phyloP scores from a whole-genome alignment of 2,797 vertebrate species.

The Brotula barbata region DNA sequence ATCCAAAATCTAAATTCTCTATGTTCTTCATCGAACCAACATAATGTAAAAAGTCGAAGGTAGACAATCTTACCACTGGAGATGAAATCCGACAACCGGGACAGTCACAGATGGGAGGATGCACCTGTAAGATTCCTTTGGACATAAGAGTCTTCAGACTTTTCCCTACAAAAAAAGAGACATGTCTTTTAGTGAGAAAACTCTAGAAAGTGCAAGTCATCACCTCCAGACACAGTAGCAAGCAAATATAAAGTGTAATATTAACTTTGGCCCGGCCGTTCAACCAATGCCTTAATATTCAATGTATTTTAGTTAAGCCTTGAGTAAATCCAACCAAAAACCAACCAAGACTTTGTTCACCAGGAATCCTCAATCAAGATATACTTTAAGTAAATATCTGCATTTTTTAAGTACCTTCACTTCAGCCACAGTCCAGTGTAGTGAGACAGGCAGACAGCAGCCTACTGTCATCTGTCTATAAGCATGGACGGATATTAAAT shows the following conservation, averaged over 20 bases:
- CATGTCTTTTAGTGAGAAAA: too few species aligned
- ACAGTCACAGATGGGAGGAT: slow-evolving; percentile 99
- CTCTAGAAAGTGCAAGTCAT: not conserved
- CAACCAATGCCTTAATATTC: too few species aligned
- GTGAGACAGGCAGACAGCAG: slow-evolving; percentile 45
- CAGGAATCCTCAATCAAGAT: too few species aligned
- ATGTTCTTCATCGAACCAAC: not conserved
- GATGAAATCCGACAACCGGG: slow-evolving; percentile 99
- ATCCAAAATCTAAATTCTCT: too few species aligned
- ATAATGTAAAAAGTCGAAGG: not conserved
- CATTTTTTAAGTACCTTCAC: not conserved
- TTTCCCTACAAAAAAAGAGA: slow-evolving; percentile 84
- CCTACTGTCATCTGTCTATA: slow-evolving; percentile 61
- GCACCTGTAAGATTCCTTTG: slow-evolving; percentile 99
- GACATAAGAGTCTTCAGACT: slow-evolving; percentile 99
- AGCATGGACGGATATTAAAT: slow-evolving; percentile 37
- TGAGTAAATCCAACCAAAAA: too few species aligned
- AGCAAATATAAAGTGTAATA: too few species aligned
- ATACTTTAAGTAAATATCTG: too few species aligned
- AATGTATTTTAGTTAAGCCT: too few species aligned
- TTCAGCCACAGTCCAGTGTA: slow-evolving; percentile 21
- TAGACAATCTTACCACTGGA: slow-evolving; percentile 98
- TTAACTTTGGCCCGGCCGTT: too few species aligned
- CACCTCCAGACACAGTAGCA: slow-evolving; percentile 1
- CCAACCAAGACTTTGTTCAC: too few species aligned